These are phyloP conservation scores for Pygoscelis antarcticus DNA, from an alignment of 2,113 vertebrate genomes.

Conservation along the genomic window DNA sequence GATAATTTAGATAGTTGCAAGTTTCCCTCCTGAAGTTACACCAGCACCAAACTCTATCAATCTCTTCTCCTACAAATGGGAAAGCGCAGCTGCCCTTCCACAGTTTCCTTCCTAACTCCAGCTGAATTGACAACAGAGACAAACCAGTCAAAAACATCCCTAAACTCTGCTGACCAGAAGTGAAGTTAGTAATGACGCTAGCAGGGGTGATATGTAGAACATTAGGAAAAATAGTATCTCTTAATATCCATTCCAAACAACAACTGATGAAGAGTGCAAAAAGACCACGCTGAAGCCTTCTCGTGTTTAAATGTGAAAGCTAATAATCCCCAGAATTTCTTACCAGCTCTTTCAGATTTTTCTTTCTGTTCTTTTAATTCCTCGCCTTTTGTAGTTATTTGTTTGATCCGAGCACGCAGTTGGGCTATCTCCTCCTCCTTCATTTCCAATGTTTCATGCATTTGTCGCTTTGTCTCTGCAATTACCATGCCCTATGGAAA, in stretches of 20 bases:
- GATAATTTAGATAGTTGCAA: not conserved
- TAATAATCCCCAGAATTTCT: slow-evolving; percentile 43
- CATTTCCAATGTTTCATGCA: slow-evolving; percentile 95
- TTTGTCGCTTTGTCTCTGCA: slow-evolving; percentile 95
- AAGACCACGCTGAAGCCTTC: not conserved
- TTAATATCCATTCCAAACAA: not conserved
- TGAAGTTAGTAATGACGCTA: not conserved
- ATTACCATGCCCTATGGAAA: slow-evolving; percentile 92
- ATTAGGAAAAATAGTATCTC: not conserved
- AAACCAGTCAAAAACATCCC: not conserved
- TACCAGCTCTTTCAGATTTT: slow-evolving; percentile 93
- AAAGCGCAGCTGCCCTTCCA: not conserved
- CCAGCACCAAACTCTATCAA: not conserved
- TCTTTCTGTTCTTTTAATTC: slow-evolving; percentile 92
- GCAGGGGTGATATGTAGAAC: not conserved
- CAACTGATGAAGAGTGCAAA: not conserved
- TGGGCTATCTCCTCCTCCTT: slow-evolving; percentile 95
- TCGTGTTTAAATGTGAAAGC: not conserved
- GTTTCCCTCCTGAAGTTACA: not conserved
- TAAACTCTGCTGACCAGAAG: not conserved
- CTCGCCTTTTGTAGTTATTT: slow-evolving; percentile 82
- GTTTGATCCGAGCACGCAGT: slow-evolving; percentile 83
- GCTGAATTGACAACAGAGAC: not conserved
- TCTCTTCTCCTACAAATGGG: not conserved
- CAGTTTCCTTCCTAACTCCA: not conserved